These are phyloP conservation scores for Arion vulgaris DNA, from an alignment of 1,140 invertebrate species.

Conservation along the genomic window DNA sequence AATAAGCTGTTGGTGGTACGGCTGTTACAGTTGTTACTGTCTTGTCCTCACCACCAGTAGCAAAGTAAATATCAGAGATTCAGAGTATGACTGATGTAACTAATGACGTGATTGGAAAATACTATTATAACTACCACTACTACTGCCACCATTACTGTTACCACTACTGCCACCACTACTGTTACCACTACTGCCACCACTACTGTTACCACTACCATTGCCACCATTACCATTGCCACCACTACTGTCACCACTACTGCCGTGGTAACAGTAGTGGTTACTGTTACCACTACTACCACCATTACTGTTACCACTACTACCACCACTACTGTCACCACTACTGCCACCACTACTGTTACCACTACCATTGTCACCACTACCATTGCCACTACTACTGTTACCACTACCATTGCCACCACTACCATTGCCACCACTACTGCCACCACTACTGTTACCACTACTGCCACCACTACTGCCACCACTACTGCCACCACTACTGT, in stretches of 20 bases:
- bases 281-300: too few relatives aligned
- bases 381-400: conserved; percentile 10
- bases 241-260: not conserved
- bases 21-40: too few relatives aligned
- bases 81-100: too few relatives aligned
- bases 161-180: not conserved
- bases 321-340: too few relatives aligned
- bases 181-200: not conserved
- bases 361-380: conserved; percentile 8
- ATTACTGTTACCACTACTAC: not conserved
- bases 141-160: not conserved
- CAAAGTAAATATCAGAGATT: too few relatives aligned
- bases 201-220: not conserved
- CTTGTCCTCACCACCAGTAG: too few relatives aligned
- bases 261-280: too few relatives aligned
- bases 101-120: too few relatives aligned
- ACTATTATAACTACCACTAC: too few relatives aligned
- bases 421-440: conserved; percentile 9
- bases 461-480: conserved; percentile 15
- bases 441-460: conserved; percentile 22
- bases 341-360: too few relatives aligned
- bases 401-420: conserved; percentile 2
- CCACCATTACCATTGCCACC: not conserved
- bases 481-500: not conserved
- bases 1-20: too few relatives aligned